These are phyloP conservation scores for Anastrepha ludens DNA, from an alignment of 1,140 invertebrate species.

Conservation along the genomic window DNA sequence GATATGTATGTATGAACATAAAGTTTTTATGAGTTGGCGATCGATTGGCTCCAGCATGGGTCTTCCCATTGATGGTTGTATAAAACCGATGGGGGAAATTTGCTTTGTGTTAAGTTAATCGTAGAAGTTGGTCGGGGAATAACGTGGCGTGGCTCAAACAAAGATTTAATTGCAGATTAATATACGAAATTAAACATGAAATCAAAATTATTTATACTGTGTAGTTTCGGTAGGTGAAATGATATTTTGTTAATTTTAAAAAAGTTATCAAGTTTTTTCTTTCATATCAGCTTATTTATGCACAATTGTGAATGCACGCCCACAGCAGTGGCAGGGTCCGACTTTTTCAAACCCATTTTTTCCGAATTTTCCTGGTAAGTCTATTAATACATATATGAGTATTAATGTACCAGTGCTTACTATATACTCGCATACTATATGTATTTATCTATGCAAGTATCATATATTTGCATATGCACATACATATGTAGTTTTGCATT, in stretches of 20 bases:
- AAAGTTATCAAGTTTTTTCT: not conserved
- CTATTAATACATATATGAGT: not conserved
- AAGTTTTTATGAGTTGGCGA: not conserved
- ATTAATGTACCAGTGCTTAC: not conserved
- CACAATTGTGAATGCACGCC: not conserved
- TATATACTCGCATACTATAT: too few species aligned
- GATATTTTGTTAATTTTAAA: not conserved
- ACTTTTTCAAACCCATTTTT: constrained; percentile 43
- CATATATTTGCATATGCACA: too few species aligned
- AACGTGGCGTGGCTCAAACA: not conserved
- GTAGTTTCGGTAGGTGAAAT: not conserved
- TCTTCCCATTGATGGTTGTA: constrained; percentile 1
- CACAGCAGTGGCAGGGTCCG: constrained; percentile 6
- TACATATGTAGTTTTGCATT: too few species aligned
- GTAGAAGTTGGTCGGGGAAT: not conserved
- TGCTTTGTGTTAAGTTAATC: not conserved
- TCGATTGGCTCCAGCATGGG: not conserved
- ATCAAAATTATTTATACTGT: not conserved
- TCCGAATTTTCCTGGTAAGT: constrained; percentile 13
- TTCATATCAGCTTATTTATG: not conserved
- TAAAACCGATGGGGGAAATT: constrained; percentile 32
- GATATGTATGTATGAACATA: not conserved
- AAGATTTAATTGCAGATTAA: not conserved
- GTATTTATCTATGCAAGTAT: not conserved
- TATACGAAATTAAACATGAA: not conserved